phyloP scores from a whole-genome alignment of 2,888 invertebrate genomes.

The Drosophila anomelani region DNA sequence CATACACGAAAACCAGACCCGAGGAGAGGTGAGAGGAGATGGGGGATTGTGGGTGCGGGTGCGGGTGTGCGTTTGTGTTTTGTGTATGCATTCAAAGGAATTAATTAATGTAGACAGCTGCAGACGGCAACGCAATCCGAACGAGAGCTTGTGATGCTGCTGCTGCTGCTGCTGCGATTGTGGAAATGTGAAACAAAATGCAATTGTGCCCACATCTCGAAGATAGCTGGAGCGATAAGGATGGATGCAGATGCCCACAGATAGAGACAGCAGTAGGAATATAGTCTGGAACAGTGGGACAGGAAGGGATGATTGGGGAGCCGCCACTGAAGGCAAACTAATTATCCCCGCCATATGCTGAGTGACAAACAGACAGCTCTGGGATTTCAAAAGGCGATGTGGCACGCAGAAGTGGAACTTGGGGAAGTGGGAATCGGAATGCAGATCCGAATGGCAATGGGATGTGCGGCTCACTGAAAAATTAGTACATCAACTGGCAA shows the following conservation, averaged over 20 bases:
- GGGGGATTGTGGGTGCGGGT: slow-evolving; percentile 6
- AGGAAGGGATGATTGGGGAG: slow-evolving; percentile 23
- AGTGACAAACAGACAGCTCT: slow-evolving; percentile 47
- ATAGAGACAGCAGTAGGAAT: slow-evolving; percentile 9
- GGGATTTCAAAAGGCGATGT: slow-evolving; percentile 32
- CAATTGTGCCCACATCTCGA: slow-evolving; percentile 47
- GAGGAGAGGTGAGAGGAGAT: slow-evolving; percentile 8
- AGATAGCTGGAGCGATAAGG: slow-evolving; percentile 39
- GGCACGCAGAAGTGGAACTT: slow-evolving; percentile 12
- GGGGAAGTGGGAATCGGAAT: slow-evolving; percentile 18
- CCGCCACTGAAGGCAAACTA: slow-evolving; percentile 43
- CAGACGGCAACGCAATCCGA: slow-evolving; percentile 40
- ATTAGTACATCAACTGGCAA: slow-evolving; percentile 50
- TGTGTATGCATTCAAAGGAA: slow-evolving; percentile 54
- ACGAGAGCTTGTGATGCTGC: slow-evolving; percentile 14
- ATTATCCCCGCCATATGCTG: slow-evolving; percentile 48
- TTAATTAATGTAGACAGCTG: slow-evolving; percentile 53
- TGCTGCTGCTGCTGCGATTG: slow-evolving; percentile 30
- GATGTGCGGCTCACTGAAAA: slow-evolving; percentile 58
- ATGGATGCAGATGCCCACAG: not conserved
- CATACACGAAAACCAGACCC: slow-evolving; percentile 26
- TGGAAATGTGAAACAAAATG: slow-evolving; percentile 53
- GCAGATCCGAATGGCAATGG: slow-evolving; percentile 33
- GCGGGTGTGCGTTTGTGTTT: slow-evolving; percentile 18
- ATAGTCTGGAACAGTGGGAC: slow-evolving; percentile 8